Percentiles rank a stretch among this genome's conserved stretches.
Evolutionary conservation across 2,888 invertebrate genomes (phyloP).

Genomic region (Nebria brevicollis): DNA sequence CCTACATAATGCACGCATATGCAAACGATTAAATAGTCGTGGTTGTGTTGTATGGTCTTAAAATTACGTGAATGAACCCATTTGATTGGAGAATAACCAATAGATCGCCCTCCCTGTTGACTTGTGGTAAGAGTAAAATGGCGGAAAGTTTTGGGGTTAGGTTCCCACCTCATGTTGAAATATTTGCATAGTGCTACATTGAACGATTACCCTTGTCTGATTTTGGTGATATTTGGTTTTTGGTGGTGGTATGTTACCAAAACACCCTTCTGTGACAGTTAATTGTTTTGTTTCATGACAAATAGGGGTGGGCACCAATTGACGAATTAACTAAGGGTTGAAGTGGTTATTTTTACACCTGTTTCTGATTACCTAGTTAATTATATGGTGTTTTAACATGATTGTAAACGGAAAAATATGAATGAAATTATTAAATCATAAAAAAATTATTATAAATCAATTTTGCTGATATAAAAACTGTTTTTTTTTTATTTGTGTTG

Average conservation of each 20-base stretch:
- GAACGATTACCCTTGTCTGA: conserved; percentile 1
- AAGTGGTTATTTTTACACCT: neutral
- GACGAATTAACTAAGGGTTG: neutral
- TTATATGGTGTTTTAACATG: no score
- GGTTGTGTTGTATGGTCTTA: no score
- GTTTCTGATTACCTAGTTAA: neutral
- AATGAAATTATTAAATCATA: neutral
- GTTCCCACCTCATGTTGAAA: neutral
- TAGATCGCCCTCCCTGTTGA: neutral
- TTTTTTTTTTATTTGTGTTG: neutral
- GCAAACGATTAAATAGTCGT: no score
- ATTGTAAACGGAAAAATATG: neutral
- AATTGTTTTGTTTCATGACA: neutral
- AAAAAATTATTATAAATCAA: neutral
- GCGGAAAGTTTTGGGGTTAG: neutral
- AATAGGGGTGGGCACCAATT: neutral
- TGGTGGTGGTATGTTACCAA: neutral
- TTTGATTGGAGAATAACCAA: neutral
- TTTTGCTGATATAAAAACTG: neutral
- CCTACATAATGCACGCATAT: no score
- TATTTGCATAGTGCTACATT: neutral
- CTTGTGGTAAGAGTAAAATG: neutral
- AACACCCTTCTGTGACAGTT: neutral
- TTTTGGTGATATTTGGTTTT: neutral
- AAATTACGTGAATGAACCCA: no score